Evolutionary conservation across 2,113 vertebrate species (phyloP), one percentile per base, ranked within the genome.

Genomic region (Formicarius rufipectus): DNA sequence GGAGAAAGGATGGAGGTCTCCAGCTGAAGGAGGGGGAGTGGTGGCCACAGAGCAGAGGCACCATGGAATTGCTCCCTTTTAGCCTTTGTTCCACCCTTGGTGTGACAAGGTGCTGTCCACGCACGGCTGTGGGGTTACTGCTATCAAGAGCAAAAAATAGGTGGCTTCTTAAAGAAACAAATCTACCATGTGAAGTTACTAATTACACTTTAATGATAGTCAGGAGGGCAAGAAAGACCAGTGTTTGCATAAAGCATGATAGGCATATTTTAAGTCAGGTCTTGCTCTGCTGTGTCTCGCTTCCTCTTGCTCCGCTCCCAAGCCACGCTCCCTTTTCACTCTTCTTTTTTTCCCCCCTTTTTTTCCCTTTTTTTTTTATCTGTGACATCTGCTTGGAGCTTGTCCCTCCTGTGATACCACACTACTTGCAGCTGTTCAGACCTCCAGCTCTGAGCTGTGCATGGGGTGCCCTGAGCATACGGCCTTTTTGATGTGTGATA

Each of bases 401-500:
- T 97, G 98, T 98, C 98, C 98, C 98, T 98, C 97, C 98, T 99
- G 98, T 97, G 98, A 99, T 98, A 96, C 93, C 97, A 95, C 97
- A 97, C 98, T 98, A 98, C 98, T 67, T 98, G 98, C 99, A 99
- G 99, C 99, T 99, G 99, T 98, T 99, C 96, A 89, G 97, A 98
- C 99, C 99, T 98, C 98, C 97, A 97, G 98, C 98, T 98, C 98
- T 80, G 98, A 96, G 97, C 97, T 58, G 94, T 86, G 97, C 97
- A 73, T 14, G 86, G 95, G 96, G 98, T 95, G 97, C 98, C 98
- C 98, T 97, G 98, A 98, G 98, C 98, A 98, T 95, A 98, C 98
- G 98, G 98, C 98, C 98, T 91, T 99, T 99, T 99, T 99, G 99
- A 99, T 99, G 99, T 99, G 98, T 98, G 99, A 99, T 99, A 98